A percentile compares a stretch with the other conserved stretches of the same genome.
These are phyloP conservation scores for Eristalis intricaria DNA, from an alignment of 2,888 invertebrate species.

Conservation along the genomic window DNA sequence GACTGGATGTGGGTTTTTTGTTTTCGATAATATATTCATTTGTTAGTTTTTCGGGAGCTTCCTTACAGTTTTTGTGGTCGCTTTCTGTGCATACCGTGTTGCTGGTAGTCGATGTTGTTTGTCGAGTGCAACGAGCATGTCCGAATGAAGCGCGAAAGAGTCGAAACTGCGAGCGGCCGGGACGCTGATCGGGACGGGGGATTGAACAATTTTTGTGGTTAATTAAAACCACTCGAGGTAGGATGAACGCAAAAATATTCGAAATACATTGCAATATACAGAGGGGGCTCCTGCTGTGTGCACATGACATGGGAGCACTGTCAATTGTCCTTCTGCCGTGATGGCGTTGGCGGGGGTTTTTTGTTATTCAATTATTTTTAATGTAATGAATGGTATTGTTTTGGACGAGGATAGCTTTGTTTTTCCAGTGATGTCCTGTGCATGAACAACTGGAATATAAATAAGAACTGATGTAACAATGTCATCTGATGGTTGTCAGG, in stretches of 20 bases:
- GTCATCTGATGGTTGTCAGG: neutral
- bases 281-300: conserved; percentile 4
- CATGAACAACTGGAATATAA: neutral
- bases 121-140: conserved; percentile 6
- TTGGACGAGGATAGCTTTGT: conserved; percentile 7
- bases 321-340: conserved; percentile 37
- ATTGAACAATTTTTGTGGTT: conserved; percentile 59
- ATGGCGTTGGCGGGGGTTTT: conserved; percentile 21
- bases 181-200: neutral
- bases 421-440: neutral
- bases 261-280: conserved; percentile 34
- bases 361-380: conserved; percentile 56
- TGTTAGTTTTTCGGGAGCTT: conserved; percentile 49
- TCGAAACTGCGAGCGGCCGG: neutral
- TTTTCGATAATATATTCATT: conserved; percentile 60
- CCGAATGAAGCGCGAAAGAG: neutral
- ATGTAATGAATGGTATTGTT: conserved; percentile 42
- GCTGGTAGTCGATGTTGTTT: conserved; percentile 25
- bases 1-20: conserved; percentile 14
- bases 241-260: conserved; percentile 32
- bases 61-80: conserved; percentile 10
- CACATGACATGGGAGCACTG: conserved; percentile 26
- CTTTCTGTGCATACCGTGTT: neutral
- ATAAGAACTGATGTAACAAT: conserved; percentile 11
- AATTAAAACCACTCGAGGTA: conserved; percentile 48